phyloP scores from a whole-genome alignment of 2,888 invertebrate genomes.

The Leptopilina myrica region DNA sequence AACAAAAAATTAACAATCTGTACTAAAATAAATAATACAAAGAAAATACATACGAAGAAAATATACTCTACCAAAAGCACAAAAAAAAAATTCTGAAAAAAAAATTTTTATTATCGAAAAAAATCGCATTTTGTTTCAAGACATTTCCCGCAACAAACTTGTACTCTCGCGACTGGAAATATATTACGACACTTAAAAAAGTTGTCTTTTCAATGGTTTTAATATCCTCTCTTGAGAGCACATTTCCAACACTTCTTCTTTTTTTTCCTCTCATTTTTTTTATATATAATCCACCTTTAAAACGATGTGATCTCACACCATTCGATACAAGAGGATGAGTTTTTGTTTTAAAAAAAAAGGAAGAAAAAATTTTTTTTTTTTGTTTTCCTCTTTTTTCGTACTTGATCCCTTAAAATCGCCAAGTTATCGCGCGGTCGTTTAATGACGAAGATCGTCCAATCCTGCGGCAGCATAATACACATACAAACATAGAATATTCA shows the following conservation, averaged over 20 bases:
- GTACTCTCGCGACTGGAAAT: not conserved
- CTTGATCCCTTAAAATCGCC: conserved; percentile 46
- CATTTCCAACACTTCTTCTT: not conserved
- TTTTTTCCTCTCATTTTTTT: too few relatives aligned
- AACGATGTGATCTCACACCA: conserved; percentile 16
- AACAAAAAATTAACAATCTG: too few relatives aligned
- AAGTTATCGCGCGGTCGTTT: conserved; percentile 48
- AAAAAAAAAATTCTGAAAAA: too few relatives aligned
- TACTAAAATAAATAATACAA: too few relatives aligned
- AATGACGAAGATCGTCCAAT: conserved; percentile 56
- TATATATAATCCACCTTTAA: not conserved
- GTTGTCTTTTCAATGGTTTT: conserved; percentile 12
- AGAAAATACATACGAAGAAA: not conserved
- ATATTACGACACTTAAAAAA: conserved; percentile 15
- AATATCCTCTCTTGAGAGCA: conserved; percentile 2
- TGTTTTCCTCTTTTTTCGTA: not conserved
- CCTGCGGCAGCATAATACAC: conserved; percentile 57
- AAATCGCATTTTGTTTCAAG: not conserved
- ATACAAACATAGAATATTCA: too few relatives aligned
- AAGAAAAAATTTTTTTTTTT: too few relatives aligned
- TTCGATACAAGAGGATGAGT: not conserved
- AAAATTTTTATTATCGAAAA: too few relatives aligned
- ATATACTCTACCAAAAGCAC: too few relatives aligned
- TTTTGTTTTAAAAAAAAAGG: not conserved
- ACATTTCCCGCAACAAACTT: not conserved